Conservation (phyloP, 2,113 vertebrate genomes). For the Glaucidium brasilianum region DNA sequence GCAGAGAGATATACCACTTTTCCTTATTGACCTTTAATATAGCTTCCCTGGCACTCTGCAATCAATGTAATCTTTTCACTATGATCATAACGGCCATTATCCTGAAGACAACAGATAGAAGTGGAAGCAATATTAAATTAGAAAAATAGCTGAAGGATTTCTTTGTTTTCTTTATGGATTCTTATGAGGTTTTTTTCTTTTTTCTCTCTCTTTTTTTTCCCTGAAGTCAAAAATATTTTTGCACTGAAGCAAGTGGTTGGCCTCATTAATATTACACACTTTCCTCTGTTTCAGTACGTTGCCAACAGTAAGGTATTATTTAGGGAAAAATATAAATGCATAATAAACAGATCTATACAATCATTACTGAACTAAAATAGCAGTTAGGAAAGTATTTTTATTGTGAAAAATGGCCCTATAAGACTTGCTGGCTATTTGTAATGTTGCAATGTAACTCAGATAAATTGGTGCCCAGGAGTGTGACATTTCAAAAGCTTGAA, state of each 20-base stretch:
- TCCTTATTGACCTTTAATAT: conserved; percentile 62
- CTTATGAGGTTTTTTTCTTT: background rate
- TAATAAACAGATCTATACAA: conserved; percentile 73
- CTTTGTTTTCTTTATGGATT: conserved; percentile 62
- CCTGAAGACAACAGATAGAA: conserved; percentile 34
- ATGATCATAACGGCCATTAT: conserved; percentile 45
- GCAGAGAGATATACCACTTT: conserved; percentile 45
- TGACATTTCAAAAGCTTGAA: conserved; percentile 74
- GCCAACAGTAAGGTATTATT: conserved; percentile 69
- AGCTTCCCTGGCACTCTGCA: conserved; percentile 31
- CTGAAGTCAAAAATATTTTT: conserved; percentile 52
- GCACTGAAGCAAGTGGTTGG: conserved; percentile 33
- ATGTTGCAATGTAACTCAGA: conserved; percentile 75
- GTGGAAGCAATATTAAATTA: conserved; percentile 50
- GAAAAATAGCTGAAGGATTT: conserved; percentile 54
- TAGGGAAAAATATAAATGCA: conserved; percentile 67
- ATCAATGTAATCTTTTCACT: conserved; percentile 53
- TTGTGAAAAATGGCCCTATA: conserved; percentile 78
- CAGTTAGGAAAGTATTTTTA: conserved; percentile 74
- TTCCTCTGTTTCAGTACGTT: conserved; percentile 41
- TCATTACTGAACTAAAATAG: conserved; percentile 73
- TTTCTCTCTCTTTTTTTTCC: background rate
- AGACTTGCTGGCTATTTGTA: conserved; percentile 75
- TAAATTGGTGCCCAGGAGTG: conserved; percentile 74
- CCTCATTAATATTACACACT: conserved; percentile 58